Evolutionary conservation across 2,113 vertebrate species (phyloP), one percentile per base, ranked within the genome.

Genomic region (Ceyx cyanopectus): DNA sequence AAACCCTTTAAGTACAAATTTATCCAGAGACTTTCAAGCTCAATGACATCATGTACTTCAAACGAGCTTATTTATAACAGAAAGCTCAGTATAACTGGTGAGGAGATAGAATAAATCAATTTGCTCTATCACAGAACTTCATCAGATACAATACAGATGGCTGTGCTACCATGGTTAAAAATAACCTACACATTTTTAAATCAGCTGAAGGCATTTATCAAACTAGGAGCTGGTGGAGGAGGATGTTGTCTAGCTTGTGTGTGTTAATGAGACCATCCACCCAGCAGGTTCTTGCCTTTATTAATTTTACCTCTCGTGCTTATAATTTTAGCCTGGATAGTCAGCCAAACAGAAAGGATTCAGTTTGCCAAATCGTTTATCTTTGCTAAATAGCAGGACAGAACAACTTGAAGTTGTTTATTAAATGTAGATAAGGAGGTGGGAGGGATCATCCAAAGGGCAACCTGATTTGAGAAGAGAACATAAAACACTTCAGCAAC

Each of bases 141-240:
- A 96, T 95, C 92, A 93, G 93, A 96, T 96, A 96, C 94, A 96
- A 96, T 96, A 96, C 93, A 96, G 94, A 96, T 94, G 93, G 94
- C 81, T 93, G 82, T 88, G 92, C 92, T 92, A 93, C 90, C 90
- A 50, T 12, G 57, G 93, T 93, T 96, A 95, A 95, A 96, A 96
- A 95, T 95, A 96, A 88, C 94, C 82, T 43, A 43, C 66, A 81
- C 82, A 78, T 84, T 96, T 93, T 91, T 21, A 95, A 85, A 90
- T 93, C 88, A 83, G 88, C 76, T 84, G 82, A 75, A 93, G 90
- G 93, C 93, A 95, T 93, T 96, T 96, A 95, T 95, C 94, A 95
- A 68, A 84, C 45, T 70, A 67, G 90, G 65, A 92, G 63, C 73
- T 20, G 80, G 76, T 84, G 83, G 90, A 81, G 85, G 88, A 90